A percentile compares a stretch with the other conserved stretches of the same genome.
phyloP scores from a whole-genome alignment of 23 tunicate species.

The Botrylloides violaceus region DNA sequence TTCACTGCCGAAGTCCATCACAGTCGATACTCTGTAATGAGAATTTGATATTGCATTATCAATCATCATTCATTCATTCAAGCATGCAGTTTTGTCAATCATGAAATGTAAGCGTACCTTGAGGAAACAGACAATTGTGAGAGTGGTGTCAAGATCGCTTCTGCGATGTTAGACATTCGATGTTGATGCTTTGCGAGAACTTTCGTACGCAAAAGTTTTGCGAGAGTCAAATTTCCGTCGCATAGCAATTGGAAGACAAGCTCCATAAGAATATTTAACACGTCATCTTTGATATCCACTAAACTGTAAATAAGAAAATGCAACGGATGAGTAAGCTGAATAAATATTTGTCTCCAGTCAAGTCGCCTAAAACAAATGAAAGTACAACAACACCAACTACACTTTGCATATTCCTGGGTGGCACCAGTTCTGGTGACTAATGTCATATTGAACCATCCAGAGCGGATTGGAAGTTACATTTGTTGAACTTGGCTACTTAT shows the following conservation, averaged over 20 bases:
- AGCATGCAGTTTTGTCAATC: background rate
- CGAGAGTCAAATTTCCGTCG: conserved; percentile 53
- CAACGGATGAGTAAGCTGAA: too few species aligned
- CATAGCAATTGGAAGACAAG: conserved; percentile 71
- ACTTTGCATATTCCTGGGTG: too few species aligned
- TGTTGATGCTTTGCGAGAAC: conserved; percentile 73
- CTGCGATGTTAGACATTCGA: conserved; percentile 28
- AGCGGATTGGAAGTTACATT: too few species aligned
- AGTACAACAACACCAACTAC: too few species aligned
- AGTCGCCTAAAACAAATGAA: too few species aligned
- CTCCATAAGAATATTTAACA: conserved; percentile 48
- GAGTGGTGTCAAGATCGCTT: conserved; percentile 37
- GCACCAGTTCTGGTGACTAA: too few species aligned
- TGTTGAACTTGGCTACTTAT: too few species aligned
- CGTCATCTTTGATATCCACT: conserved; percentile 62
- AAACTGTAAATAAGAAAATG: conserved; percentile 41
- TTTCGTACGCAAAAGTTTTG: conserved; percentile 64
- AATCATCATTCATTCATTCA: too few species aligned
- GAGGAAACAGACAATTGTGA: conserved; percentile 42
- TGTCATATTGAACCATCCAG: too few species aligned
- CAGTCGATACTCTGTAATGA: conserved; percentile 48
- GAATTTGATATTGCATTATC: too few species aligned
- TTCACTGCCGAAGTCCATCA: conserved; percentile 87
- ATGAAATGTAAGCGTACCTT: conserved; percentile 19
- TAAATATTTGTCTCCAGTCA: too few species aligned